phyloP scores from a whole-genome alignment of 2,113 vertebrate genomes.

The Sylvilagus bachmani region DNA sequence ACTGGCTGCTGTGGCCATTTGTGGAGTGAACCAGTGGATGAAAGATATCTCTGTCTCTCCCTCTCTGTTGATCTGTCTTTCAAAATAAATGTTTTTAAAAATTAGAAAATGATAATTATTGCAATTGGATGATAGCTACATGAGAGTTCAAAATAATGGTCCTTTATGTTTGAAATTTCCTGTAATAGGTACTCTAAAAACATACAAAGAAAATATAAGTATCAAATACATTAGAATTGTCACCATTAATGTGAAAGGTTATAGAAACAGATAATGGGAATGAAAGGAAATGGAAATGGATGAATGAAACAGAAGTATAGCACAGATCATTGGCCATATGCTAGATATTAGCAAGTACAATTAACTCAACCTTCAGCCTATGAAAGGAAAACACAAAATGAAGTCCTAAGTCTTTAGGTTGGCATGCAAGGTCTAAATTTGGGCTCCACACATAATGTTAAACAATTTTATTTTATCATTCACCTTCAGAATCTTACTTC shows the following conservation, averaged over 20 bases:
- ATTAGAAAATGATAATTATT: neutral
- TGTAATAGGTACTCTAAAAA: neutral
- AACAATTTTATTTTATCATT: neutral
- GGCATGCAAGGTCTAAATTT: neutral
- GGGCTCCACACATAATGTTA: neutral
- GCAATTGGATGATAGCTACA: neutral
- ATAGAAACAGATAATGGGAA: neutral
- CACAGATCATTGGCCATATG: neutral
- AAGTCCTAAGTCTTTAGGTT: neutral
- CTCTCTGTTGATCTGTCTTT: too few species aligned
- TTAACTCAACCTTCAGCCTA: neutral
- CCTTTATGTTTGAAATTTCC: too few species aligned
- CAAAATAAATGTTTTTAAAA: too few species aligned
- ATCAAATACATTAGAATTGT: neutral
- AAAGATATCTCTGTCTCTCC: too few species aligned
- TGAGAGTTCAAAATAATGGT: neutral
- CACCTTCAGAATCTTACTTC: neutral
- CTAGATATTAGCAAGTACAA: neutral
- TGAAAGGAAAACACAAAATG: neutral
- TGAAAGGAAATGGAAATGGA: conserved; percentile 32
- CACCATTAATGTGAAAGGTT: neutral
- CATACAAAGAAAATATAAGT: neutral
- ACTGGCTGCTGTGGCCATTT: too few species aligned
- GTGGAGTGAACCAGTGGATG: too few species aligned
- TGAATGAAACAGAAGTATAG: neutral